A percentile compares a stretch with the other conserved stretches of the same genome.
Conservation (phyloP, 2,797 vertebrate genomes). For the Anas georgica region DNA sequence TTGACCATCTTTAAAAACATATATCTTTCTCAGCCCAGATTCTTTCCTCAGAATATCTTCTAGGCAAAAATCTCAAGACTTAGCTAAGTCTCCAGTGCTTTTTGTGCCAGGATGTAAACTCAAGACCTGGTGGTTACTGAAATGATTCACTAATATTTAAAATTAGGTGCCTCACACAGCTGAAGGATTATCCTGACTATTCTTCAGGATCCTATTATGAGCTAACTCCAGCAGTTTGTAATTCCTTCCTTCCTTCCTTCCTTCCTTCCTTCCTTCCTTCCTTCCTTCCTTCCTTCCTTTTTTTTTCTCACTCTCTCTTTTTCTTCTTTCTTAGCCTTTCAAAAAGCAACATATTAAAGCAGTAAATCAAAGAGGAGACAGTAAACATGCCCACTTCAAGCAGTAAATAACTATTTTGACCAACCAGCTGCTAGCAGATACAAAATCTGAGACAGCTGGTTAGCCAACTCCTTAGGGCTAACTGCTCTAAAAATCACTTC, state of each 20-base stretch:
- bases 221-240: not conserved
- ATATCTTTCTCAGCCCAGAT: not conserved
- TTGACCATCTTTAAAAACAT: not conserved
- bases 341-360: not conserved
- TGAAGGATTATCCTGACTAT: not conserved
- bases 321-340: not conserved
- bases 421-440: constrained; percentile 66
- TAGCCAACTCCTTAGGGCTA: constrained; percentile 72
- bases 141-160: not conserved
- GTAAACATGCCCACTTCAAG: not conserved
- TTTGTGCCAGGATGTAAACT: not conserved
- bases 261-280: not conserved
- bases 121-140: not conserved
- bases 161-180: not conserved
- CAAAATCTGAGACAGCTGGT: constrained; percentile 76
- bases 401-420: constrained; percentile 62
- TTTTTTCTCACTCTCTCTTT: not conserved
- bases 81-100: not conserved
- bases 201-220: not conserved
- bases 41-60: not conserved
- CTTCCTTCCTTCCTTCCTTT: not conserved
- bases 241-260: not conserved
- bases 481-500: constrained; percentile 68
- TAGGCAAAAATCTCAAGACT: not conserved
- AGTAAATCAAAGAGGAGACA: constrained; percentile 25